Evolutionary conservation across 2,113 vertebrate genomes (phyloP).

Genomic region (Sceloporus tristichus): DNA sequence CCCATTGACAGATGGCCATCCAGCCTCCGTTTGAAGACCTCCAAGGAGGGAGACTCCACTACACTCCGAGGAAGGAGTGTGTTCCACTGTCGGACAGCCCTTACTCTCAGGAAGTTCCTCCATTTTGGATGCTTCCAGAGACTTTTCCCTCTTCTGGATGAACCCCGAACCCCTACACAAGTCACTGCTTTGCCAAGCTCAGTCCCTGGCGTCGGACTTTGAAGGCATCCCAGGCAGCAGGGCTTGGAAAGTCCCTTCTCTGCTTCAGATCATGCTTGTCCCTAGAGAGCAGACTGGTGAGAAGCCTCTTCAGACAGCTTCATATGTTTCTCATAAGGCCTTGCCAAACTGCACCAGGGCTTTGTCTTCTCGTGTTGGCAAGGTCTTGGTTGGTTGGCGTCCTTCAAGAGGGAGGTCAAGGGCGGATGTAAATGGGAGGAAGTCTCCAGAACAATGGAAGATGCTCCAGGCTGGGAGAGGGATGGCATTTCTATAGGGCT

Average conservation of each 20-base stretch:
- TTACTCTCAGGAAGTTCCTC: too few relatives aligned
- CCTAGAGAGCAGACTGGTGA: neutral
- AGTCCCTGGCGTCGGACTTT: neutral
- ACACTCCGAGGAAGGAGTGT: too few relatives aligned
- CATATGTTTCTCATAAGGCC: neutral
- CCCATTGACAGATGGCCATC: too few relatives aligned
- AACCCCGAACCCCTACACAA: neutral
- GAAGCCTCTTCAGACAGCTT: neutral
- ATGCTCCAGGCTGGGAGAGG: conserved; percentile 56
- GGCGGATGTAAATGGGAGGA: conserved; percentile 57
- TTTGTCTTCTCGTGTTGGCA: neutral
- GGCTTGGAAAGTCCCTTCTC: neutral
- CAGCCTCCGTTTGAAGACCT: too few relatives aligned
- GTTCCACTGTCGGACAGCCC: too few relatives aligned
- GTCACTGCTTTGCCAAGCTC: neutral
- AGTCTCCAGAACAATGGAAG: conserved; percentile 68
- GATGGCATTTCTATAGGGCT: conserved; percentile 62
- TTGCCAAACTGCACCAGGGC: neutral
- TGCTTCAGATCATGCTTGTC: neutral
- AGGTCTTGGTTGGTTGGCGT: neutral
- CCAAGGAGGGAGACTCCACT: too few relatives aligned
- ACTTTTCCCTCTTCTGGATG: too few relatives aligned
- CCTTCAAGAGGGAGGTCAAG: neutral
- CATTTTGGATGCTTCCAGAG: too few relatives aligned
- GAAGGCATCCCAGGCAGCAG: neutral